Evolutionary conservation across 2,113 vertebrate genomes (phyloP).

Genomic region (Indicator indicator): DNA sequence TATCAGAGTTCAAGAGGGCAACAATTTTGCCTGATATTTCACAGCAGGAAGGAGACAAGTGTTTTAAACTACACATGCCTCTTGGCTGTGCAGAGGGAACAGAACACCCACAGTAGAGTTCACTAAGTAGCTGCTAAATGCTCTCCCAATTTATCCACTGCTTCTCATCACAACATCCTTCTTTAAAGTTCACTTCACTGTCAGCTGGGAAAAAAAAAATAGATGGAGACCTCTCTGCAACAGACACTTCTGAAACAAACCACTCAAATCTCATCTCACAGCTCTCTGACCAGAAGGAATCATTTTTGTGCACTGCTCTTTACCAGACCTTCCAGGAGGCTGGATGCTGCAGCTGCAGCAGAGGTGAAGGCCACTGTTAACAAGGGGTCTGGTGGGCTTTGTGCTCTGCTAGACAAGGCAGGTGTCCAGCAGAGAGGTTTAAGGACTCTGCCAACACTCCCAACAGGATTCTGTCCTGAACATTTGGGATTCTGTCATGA

Average conservation of each 20-base stretch:
- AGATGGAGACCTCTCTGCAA: background rate
- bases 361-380: background rate
- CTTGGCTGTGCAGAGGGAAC: background rate
- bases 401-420: fast-evolving
- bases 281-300: background rate
- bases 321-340: background rate
- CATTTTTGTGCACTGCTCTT: background rate
- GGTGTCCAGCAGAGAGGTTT: background rate
- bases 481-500: background rate
- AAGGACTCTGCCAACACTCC: background rate
- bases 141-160: background rate
- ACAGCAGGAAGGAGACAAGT: background rate
- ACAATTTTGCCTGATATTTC: background rate
- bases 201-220: background rate
- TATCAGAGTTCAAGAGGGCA: background rate
- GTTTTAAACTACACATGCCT: background rate
- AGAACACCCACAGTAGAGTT: background rate
- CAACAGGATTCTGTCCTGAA: background rate
- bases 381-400: background rate
- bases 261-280: background rate
- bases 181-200: background rate
- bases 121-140: background rate
- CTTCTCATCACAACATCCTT: background rate
- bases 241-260: background rate
- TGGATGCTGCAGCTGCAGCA: background rate